A percentile compares a stretch with the other conserved stretches of the same genome.
These are phyloP conservation scores for Molossus molossus DNA, from an alignment of 2,797 vertebrate genomes.

Conservation along the genomic window DNA sequence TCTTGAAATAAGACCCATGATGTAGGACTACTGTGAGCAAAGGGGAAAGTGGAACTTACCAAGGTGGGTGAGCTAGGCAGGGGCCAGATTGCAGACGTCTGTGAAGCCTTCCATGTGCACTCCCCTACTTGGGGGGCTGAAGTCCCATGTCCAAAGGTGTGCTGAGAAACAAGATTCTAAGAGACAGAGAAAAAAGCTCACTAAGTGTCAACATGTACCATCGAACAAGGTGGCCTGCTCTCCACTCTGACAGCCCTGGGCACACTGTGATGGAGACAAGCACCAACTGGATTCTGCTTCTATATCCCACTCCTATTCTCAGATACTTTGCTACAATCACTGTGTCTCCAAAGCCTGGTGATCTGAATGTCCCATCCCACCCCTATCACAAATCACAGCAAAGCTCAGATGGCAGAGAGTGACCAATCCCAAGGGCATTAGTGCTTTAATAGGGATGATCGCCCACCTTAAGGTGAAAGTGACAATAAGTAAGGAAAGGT, in stretches of 20 bases:
- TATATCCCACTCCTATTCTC: not conserved
- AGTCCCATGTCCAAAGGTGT: not conserved
- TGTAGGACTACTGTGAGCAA: not conserved
- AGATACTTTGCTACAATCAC: not conserved
- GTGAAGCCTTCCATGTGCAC: not conserved
- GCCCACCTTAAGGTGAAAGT: not conserved
- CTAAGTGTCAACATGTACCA: not conserved
- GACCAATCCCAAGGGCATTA: not conserved
- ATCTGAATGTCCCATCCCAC: not conserved
- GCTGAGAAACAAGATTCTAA: not conserved
- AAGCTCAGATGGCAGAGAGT: not conserved
- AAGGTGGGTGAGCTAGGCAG: not conserved
- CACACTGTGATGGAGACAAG: not conserved
- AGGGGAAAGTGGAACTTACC: not conserved
- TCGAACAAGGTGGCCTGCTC: not conserved
- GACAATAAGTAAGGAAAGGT: not conserved
- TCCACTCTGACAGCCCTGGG: constrained; percentile 7
- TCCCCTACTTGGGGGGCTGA: not conserved
- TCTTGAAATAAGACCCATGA: constrained; percentile 57
- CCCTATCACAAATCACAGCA: not conserved
- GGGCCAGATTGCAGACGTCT: not conserved
- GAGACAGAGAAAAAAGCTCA: not conserved
- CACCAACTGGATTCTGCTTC: not conserved
- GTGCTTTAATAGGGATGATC: not conserved
- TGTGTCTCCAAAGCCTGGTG: not conserved